Evolutionary conservation across 2,888 invertebrate genomes (phyloP), one percentile per base, ranked within the genome.

Genomic region (Petrophora chlorosata): DNA sequence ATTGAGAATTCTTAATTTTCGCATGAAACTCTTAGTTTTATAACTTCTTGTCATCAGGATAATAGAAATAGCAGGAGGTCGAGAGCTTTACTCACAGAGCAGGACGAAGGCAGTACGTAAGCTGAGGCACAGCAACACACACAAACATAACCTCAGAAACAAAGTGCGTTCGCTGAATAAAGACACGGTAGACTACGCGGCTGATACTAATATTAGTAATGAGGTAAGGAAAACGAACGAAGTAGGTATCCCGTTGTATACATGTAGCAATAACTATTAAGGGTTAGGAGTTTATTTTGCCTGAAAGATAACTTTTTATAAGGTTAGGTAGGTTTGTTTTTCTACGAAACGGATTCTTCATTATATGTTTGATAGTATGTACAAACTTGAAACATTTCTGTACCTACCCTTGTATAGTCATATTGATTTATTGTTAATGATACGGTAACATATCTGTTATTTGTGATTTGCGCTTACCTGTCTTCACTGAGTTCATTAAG

Each of bases 81-180:
- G 96, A 49, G 96, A 96, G 84, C 92, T 96, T 56, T 96, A 94
- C 82, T 96, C 96, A 26, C 95, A 95, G 80, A 96, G 95, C 79
- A 91, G 95, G 68, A 94, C 94, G 70, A 95, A 95, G 85, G 95
- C 95, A 40, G 92, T 94, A 40, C 92, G 95, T 62, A 95, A 95
- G 80, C 91, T 94, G 61, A 91, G 94, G 26, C 94, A 90, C 62
- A 85, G 73, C 67, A 85, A 76, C 70, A 87, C 88, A 59, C 90
- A 88, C 73, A 90, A 90, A 67, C 89, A 90, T 74, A 87, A 88
- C 67, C 66, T 89, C 53, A 74, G 90, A 63, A 90, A 89, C 72
- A 90, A 89, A 70, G 86, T 79, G 61, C 79, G 88, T 7, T 73
- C 85, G 3, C 73, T 84, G 35, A 76, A 69, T 49, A 87, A 87